These are phyloP conservation scores for Mactra quadrangularis DNA, from an alignment of 1,140 invertebrate genomes.

Conservation along the genomic window DNA sequence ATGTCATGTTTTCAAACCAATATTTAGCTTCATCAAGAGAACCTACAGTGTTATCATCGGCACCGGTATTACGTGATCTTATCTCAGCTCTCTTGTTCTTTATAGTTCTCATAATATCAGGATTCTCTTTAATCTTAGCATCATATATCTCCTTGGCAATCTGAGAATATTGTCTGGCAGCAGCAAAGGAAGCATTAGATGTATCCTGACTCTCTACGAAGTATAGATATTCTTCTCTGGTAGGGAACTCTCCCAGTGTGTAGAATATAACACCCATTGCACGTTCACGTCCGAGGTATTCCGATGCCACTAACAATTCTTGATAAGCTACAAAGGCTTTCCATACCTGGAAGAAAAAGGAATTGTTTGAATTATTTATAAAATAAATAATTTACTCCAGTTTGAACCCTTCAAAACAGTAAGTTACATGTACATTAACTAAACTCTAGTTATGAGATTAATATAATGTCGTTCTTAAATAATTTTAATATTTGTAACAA, in stretches of 20 bases:
- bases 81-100: conserved; percentile 59
- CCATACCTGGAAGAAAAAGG: conserved; percentile 64
- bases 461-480: too few relatives aligned
- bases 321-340: conserved; percentile 69
- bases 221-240: conserved; percentile 67
- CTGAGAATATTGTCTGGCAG: conserved; percentile 70
- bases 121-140: conserved; percentile 49
- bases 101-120: conserved; percentile 49
- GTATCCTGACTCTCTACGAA: conserved; percentile 71
- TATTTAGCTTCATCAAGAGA: conserved; percentile 62
- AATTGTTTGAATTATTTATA: too few relatives aligned
- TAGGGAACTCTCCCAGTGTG: conserved; percentile 64
- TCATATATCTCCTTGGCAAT: conserved; percentile 63
- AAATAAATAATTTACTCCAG: too few relatives aligned
- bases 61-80: conserved; percentile 33
- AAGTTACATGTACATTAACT: too few relatives aligned
- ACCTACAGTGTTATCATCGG: conserved; percentile 45
- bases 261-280: conserved; percentile 70
- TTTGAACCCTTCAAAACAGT: too few relatives aligned
- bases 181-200: conserved; percentile 66
- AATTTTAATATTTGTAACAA: too few relatives aligned
- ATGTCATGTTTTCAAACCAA: conserved; percentile 71
- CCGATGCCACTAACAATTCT: conserved; percentile 67
- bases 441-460: too few relatives aligned
- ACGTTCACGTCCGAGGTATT: conserved; percentile 71